Evolutionary conservation across 2,888 invertebrate genomes (phyloP).

Genomic region (Notodromas monacha): DNA sequence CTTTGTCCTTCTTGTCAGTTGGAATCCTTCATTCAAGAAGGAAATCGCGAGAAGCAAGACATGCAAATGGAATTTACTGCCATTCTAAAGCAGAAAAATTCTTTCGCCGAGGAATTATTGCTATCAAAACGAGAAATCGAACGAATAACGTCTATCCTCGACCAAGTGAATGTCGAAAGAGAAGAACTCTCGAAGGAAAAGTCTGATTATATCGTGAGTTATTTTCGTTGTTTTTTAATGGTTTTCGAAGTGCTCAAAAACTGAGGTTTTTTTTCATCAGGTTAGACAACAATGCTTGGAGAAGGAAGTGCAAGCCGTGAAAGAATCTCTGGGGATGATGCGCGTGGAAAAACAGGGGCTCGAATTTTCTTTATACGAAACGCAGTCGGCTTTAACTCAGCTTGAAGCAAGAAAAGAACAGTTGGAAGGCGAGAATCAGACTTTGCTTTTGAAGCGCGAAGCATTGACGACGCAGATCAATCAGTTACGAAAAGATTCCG

Average conservation of each 20-base stretch:
- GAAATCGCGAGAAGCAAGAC: not conserved
- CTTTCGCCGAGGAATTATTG: slow-evolving; percentile 23
- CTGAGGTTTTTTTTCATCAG: slow-evolving; percentile 8
- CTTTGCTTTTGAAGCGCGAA: slow-evolving; percentile 16
- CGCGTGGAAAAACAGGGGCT: slow-evolving; percentile 14
- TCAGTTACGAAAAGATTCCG: not conserved
- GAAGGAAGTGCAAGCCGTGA: slow-evolving; percentile 8
- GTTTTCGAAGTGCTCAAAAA: too few species aligned
- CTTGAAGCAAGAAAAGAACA: slow-evolving; percentile 17
- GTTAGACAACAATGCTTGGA: slow-evolving; percentile 10
- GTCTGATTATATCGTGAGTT: slow-evolving; percentile 5
- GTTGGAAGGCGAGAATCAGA: slow-evolving; percentile 18
- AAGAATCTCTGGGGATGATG: slow-evolving; percentile 13
- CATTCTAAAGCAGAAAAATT: slow-evolving; percentile 54
- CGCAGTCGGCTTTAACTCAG: slow-evolving; percentile 14
- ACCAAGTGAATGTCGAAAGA: slow-evolving; percentile 9
- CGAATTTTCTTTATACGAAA: slow-evolving; percentile 16
- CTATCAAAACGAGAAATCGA: not conserved
- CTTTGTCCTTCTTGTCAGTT: too few species aligned
- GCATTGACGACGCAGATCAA: slow-evolving; percentile 11
- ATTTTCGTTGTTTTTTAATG: too few species aligned
- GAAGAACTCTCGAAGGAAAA: slow-evolving; percentile 10
- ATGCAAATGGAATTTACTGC: slow-evolving; percentile 37
- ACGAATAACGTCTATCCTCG: slow-evolving; percentile 8
- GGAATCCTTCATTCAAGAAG: not conserved